Evolutionary conservation across 2,113 vertebrate genomes (phyloP).

Genomic region (Brevimyrus niger): DNA sequence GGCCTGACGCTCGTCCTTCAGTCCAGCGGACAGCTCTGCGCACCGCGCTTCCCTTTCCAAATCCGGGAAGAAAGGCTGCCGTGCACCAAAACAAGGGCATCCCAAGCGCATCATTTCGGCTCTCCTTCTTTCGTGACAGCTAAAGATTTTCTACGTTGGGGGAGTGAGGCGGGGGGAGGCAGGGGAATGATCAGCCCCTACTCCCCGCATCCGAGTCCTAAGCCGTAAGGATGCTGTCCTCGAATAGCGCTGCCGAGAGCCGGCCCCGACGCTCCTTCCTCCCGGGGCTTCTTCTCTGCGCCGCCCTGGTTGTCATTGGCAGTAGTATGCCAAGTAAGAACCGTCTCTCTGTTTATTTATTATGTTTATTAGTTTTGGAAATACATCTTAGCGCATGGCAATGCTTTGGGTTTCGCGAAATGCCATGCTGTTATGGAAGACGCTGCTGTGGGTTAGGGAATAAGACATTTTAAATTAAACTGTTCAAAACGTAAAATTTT

Average conservation of each 20-base stretch:
- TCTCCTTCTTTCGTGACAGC: not conserved
- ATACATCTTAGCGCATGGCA: not conserved
- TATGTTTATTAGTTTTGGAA: not conserved
- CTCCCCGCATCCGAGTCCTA: not conserved
- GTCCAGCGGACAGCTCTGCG: not conserved
- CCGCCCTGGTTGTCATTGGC: not conserved
- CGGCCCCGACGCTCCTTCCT: not conserved
- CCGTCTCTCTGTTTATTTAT: not conserved
- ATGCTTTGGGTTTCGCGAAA: not conserved
- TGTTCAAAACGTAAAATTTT: not conserved
- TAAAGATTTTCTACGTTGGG: not conserved
- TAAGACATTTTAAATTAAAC: not conserved
- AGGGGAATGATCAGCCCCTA: conserved; percentile 3
- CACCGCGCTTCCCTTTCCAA: not conserved
- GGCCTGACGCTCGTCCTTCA: not conserved
- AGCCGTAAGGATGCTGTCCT: conserved; percentile 7
- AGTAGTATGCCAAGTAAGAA: not conserved
- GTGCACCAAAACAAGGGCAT: not conserved
- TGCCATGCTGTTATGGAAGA: not conserved
- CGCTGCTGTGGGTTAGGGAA: not conserved
- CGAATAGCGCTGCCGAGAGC: not conserved
- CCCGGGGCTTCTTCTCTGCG: not conserved
- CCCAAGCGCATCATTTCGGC: not conserved
- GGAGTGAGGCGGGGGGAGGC: not conserved
- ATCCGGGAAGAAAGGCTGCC: not conserved